Conservation (phyloP, 2,888 invertebrate species). For the Strigamia crassipes region DNA sequence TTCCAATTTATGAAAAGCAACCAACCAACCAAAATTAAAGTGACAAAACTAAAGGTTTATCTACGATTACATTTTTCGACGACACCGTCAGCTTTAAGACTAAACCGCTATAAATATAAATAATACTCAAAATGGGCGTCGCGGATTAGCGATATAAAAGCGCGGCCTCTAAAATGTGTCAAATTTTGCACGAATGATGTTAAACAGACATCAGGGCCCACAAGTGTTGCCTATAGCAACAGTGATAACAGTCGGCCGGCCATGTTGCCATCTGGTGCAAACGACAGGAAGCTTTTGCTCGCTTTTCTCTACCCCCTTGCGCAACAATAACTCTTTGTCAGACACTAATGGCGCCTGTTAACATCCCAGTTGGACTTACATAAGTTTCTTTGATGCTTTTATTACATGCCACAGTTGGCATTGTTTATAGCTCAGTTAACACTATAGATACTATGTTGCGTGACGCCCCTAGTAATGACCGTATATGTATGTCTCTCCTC, state of each 20-base stretch:
- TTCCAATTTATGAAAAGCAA: background rate
- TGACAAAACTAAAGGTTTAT: background rate
- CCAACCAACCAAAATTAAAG: background rate
- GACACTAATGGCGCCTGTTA: constrained; percentile 32
- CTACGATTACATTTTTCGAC: background rate
- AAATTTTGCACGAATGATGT: background rate
- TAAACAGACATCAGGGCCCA: background rate
- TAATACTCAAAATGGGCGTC: background rate
- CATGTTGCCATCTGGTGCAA: constrained; percentile 34
- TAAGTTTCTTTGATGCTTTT: constrained; percentile 34
- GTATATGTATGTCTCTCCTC: background rate
- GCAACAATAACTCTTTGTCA: constrained; percentile 34
- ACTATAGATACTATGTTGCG: background rate
- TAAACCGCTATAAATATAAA: background rate
- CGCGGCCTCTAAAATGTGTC: background rate
- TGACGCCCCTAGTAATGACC: background rate
- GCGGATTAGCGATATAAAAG: background rate
- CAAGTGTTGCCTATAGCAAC: constrained; percentile 19
- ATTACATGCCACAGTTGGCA: constrained; percentile 22
- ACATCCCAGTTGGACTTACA: constrained; percentile 24
- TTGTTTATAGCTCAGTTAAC: constrained; percentile 6
- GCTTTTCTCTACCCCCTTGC: constrained; percentile 7
- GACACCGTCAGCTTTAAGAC: background rate
- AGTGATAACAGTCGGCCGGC: background rate
- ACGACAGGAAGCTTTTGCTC: constrained; percentile 27